Evolutionary conservation across 2,797 vertebrate genomes (phyloP), one percentile per base, ranked within the genome.

Genomic region (Parauchenoglanis ngamensis): DNA sequence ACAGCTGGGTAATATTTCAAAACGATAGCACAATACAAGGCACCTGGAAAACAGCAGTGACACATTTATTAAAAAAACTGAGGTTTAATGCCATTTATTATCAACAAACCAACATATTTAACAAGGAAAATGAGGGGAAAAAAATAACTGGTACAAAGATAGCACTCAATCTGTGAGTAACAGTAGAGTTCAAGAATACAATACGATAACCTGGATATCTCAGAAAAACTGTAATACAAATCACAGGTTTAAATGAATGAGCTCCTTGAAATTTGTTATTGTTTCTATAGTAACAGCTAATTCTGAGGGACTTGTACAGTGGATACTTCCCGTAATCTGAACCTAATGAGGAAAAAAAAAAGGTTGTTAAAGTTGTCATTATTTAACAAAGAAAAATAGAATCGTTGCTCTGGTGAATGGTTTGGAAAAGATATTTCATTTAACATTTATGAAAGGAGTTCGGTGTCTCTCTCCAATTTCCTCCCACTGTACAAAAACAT

Each of bases 1-100:
- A 68, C 81, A 52, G 61, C 44, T 68, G 46, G 61, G 81, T 68
- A 83, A 83, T 70, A 54, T 83, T 70, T 83, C 46, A 83, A 56
- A 83, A 70, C 11, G 11, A 61, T 61, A 80, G 35, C 63, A 31
- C 61, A 15, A 65, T 49, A 68, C 81, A 83, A 52, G 5, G 25
- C 61, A 83, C 44, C 80, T 83, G 61, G 25, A 67, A 23, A 83
- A 68, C 63, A 68, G 46, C 63, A 68, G 15, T 68, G 28, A 52
- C 25, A 68, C 46, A 28, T 52, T 49, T 15, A 4, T 23, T 17
- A 19, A 31, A 54, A 17, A 17, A 11, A 44, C 40, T 25, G 40
- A 12, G 15, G 2, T 52, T 83, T 68, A 13, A 52, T 31, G 10
- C 44, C 19, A 81, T 68, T 68, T 23, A 83, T 68, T 52, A 54